A percentile compares a stretch with the other conserved stretches of the same genome.
These are phyloP conservation scores for Eumacrocentrus americanus DNA, from an alignment of 2,888 invertebrate genomes.

Conservation along the genomic window DNA sequence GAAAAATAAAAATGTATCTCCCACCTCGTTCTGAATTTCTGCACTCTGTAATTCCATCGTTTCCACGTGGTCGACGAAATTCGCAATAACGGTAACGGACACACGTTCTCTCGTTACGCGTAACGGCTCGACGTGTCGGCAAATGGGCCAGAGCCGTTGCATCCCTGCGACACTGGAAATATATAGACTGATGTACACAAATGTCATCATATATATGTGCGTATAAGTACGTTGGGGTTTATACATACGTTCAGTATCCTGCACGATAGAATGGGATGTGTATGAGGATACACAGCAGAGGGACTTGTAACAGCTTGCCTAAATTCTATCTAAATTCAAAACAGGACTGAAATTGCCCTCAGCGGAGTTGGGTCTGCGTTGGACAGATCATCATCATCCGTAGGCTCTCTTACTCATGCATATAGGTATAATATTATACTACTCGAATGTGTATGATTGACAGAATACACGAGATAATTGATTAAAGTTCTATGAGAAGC, in stretches of 20 bases:
- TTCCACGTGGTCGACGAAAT: slow-evolving; percentile 22
- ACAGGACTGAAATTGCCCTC: slow-evolving; percentile 50
- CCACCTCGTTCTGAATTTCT: not conserved
- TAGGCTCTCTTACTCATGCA: slow-evolving; percentile 6
- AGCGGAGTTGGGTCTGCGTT: slow-evolving; percentile 40
- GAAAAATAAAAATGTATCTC: slow-evolving; percentile 7
- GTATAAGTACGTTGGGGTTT: slow-evolving; percentile 19
- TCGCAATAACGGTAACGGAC: slow-evolving; percentile 21
- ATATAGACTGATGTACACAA: slow-evolving; percentile 25
- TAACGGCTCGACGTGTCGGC: slow-evolving; percentile 36
- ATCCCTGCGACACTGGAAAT: slow-evolving; percentile 28
- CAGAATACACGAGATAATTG: no score
- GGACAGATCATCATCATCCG: slow-evolving; percentile 21
- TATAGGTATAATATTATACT: no score
- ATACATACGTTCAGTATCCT: slow-evolving; percentile 24
- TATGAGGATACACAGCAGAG: slow-evolving; percentile 28
- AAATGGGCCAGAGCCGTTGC: slow-evolving; percentile 35
- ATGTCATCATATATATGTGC: slow-evolving; percentile 23
- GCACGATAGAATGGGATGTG: slow-evolving; percentile 16
- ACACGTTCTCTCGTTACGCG: slow-evolving; percentile 33
- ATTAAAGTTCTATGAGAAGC: not conserved
- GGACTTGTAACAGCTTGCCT: slow-evolving; percentile 49
- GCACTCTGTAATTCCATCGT: slow-evolving; percentile 4
- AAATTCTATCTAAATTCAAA: slow-evolving; percentile 55
- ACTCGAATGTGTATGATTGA: no score